Evolutionary conservation across 1,140 invertebrate genomes (phyloP).

Genomic region (Drosophila cardini): DNA sequence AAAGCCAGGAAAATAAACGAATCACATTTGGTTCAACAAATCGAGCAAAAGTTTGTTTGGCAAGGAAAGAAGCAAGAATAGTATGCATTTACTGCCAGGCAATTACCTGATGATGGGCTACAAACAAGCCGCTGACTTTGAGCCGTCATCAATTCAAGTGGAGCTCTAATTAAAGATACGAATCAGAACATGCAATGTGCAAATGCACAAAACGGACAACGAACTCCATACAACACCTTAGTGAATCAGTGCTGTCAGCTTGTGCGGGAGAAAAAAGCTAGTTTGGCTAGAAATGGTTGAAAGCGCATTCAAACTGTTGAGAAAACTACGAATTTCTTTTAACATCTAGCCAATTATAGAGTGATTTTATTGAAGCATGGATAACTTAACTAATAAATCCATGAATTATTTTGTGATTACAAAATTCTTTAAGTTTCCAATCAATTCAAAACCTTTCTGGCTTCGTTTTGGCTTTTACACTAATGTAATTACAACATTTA

Average conservation of each 20-base stretch:
- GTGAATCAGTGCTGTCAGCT: not conserved
- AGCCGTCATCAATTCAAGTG: constrained; percentile 75
- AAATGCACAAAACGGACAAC: constrained; percentile 68
- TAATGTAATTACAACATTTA: no score
- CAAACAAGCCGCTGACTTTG: constrained; percentile 77
- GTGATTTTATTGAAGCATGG: no score
- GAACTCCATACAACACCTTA: constrained; percentile 47
- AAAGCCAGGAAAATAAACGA: not conserved
- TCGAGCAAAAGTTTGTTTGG: constrained; percentile 31
- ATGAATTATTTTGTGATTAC: no score
- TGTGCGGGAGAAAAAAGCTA: no score
- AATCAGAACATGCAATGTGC: constrained; percentile 70
- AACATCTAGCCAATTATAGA: no score
- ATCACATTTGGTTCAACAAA: constrained; percentile 29
- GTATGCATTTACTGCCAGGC: constrained; percentile 79
- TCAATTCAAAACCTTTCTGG: no score
- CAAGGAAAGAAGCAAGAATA: constrained; percentile 16
- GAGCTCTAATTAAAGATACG: constrained; percentile 79
- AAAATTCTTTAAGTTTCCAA: no score
- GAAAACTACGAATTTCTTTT: no score
- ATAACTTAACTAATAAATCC: no score
- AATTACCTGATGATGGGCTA: constrained; percentile 78
- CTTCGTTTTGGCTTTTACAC: no score
- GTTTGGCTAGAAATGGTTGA: no score
- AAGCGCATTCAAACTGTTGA: no score